Percentiles rank a stretch among this genome's conserved stretches.
phyloP scores from a whole-genome alignment of 35 echinoderm and acorn worm genomes.

The Acanthaster planci region DNA sequence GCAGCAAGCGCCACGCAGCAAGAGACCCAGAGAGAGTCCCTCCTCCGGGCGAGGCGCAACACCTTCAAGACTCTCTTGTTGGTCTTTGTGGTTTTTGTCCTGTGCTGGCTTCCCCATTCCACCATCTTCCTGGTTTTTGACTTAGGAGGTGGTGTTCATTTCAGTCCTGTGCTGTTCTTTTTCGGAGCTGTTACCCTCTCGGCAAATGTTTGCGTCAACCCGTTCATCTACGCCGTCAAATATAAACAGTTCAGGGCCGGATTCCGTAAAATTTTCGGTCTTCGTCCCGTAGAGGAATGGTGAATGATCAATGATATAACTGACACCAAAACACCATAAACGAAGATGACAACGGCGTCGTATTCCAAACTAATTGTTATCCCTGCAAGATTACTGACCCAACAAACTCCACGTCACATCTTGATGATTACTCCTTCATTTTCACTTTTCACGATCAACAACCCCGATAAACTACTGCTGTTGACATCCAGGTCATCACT shows the following conservation, averaged over 20 bases:
- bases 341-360: too few species aligned
- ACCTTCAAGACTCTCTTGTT: conserved; percentile 59
- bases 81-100: conserved; percentile 49
- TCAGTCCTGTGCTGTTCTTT: conserved; percentile 44
- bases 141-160: conserved; percentile 50
- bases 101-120: conserved; percentile 83
- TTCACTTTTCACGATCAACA: too few species aligned
- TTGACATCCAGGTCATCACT: too few species aligned
- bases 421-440: too few species aligned
- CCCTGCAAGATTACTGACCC: too few species aligned
- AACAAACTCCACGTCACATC: too few species aligned
- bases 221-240: conserved; percentile 79
- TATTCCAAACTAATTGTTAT: too few species aligned
- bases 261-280: too few species aligned
- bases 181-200: conserved; percentile 47
- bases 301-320: too few species aligned
- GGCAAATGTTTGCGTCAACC: conserved; percentile 71
- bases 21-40: not conserved
- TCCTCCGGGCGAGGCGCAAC: conserved; percentile 30
- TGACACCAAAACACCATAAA: too few species aligned
- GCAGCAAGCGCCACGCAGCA: not conserved
- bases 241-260: conserved; percentile 45
- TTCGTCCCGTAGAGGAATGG: too few species aligned
- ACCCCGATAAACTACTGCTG: too few species aligned
- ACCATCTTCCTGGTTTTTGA: conserved; percentile 65